These are phyloP conservation scores for Stichodactyla helianthus DNA, from an alignment of 64 coral and sea anemone genomes.

Conservation along the genomic window DNA sequence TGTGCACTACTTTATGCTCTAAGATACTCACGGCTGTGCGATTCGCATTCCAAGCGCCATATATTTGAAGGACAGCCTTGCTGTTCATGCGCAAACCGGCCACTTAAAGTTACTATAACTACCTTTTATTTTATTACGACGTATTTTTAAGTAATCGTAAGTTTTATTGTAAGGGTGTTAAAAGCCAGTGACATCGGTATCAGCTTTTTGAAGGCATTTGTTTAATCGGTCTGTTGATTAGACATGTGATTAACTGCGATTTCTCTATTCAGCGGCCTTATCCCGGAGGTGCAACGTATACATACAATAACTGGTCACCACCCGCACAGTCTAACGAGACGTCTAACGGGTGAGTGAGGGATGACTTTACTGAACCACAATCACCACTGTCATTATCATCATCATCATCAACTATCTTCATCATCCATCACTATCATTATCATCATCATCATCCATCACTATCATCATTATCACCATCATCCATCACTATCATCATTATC, in stretches of 20 bases:
- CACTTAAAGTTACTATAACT: no score
- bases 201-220: no score
- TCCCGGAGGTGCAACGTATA: conserved; percentile 68
- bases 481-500: neutral
- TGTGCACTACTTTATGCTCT: neutral
- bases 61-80: no score
- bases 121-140: no score
- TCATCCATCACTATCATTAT: neutral
- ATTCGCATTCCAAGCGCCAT: no score
- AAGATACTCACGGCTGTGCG: no score
- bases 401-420: neutral
- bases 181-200: no score
- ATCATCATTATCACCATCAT: neutral
- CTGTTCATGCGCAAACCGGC: no score
- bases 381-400: neutral
- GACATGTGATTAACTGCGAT: neutral
- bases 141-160: no score
- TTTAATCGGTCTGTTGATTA: neutral
- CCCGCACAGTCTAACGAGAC: conserved; percentile 98
- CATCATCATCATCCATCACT: neutral
- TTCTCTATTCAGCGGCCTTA: conserved; percentile 68
- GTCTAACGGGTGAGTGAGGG: conserved; percentile 78
- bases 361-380: neutral
- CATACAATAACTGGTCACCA: conserved; percentile 98
- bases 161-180: no score